A percentile compares a stretch with the other conserved stretches of the same genome.
Evolutionary conservation across 2,888 invertebrate genomes (phyloP).

Genomic region (Agrochola macilenta): DNA sequence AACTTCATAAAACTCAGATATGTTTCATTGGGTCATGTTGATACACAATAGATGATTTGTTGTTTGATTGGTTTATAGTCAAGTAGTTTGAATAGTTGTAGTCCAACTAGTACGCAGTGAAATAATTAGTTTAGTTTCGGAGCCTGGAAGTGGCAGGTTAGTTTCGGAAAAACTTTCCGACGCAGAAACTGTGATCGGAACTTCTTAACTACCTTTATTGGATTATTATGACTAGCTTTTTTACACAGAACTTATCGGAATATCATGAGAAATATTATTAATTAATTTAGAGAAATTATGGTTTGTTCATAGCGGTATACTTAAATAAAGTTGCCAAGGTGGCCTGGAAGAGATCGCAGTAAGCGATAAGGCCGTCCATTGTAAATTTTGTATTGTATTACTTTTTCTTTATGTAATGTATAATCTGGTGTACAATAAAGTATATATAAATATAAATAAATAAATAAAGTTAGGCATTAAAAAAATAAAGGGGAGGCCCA

Average conservation of each 20-base stretch:
- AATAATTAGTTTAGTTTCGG: constrained; percentile 40
- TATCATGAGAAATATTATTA: not conserved
- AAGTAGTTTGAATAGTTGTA: constrained; percentile 19
- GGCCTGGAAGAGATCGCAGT: no score
- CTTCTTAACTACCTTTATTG: constrained; percentile 13
- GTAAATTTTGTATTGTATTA: no score
- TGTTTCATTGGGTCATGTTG: not conserved
- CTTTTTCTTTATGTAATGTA: no score
- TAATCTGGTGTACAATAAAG: no score
- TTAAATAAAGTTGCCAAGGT: not conserved
- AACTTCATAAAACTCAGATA: not conserved
- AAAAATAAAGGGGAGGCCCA: not conserved
- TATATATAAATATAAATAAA: no score
- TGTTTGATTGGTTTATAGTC: constrained; percentile 21
- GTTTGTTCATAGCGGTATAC: no score
- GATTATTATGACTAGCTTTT: constrained; percentile 12
- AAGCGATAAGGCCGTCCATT: no score
- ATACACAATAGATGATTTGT: not conserved
- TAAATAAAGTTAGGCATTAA: not conserved
- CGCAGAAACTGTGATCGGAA: constrained; percentile 10
- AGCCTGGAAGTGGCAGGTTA: constrained; percentile 29
- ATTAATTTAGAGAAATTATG: not conserved
- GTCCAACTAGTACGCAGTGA: not conserved
- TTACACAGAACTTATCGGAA: not conserved
- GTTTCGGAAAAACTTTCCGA: constrained; percentile 10